These are phyloP conservation scores for Cephalopterus ornatus DNA, from an alignment of 2,113 vertebrate species.

Conservation along the genomic window DNA sequence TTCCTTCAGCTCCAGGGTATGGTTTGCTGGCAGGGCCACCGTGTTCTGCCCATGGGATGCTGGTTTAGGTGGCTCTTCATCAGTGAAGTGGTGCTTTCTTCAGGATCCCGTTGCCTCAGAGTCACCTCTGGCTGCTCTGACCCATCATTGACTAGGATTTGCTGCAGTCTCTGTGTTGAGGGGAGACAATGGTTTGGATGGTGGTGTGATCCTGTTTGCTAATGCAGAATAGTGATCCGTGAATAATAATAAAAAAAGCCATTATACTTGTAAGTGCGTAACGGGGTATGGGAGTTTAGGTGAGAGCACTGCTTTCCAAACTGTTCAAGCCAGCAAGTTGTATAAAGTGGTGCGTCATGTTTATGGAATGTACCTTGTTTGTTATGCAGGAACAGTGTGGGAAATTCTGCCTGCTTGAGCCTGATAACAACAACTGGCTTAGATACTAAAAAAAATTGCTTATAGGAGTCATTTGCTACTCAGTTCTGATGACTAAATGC, in stretches of 20 bases:
- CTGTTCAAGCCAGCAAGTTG: neutral
- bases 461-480: neutral
- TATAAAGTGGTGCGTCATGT: neutral
- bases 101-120: neutral
- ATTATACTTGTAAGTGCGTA: fast-evolving
- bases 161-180: neutral
- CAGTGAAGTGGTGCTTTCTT: neutral
- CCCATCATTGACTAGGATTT: fast-evolving
- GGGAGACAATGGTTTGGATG: neutral
- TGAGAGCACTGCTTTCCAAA: neutral
- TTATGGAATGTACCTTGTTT: neutral
- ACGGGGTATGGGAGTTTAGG: neutral
- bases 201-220: neutral
- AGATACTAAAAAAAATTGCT: neutral
- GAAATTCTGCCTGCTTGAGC: neutral
- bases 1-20: fast-evolving
- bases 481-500: neutral
- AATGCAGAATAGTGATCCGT: neutral
- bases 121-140: neutral
- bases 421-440: neutral
- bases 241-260: neutral
- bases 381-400: neutral
- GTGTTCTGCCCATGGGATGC: neutral
- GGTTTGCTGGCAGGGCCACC: neutral
- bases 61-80: fast-evolving